Evolutionary conservation across 2,797 vertebrate species (phyloP).

Genomic region (Astyanax mexicanus): DNA sequence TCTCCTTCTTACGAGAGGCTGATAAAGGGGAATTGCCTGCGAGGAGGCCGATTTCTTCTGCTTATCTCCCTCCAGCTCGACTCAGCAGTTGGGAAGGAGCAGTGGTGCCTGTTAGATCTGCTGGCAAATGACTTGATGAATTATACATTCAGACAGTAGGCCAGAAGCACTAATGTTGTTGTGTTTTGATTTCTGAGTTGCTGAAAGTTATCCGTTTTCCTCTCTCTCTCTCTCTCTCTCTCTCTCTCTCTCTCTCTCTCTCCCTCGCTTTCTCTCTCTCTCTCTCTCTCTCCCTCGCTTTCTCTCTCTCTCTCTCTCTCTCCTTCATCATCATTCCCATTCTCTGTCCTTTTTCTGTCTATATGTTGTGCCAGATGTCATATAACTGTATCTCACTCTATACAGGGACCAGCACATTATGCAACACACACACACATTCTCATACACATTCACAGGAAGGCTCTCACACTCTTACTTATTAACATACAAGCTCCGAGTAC

Average conservation of each 20-base stretch:
- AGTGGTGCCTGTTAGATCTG: constrained; percentile 28
- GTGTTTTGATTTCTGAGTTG: constrained; percentile 34
- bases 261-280: constrained; percentile 15
- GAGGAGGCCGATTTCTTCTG: neutral
- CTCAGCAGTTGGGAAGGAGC: constrained; percentile 18
- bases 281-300: constrained; percentile 4
- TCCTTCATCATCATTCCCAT: neutral
- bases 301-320: constrained; percentile 6
- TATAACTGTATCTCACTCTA: neutral
- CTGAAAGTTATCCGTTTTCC: constrained; percentile 36
- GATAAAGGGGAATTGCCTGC: constrained; percentile 3
- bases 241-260: constrained; percentile 13
- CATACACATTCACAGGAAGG: neutral
- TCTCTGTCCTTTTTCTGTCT: constrained; percentile 8
- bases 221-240: constrained; percentile 8
- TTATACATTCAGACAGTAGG: constrained; percentile 42
- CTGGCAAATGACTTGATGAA: constrained; percentile 47
- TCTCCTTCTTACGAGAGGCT: constrained; percentile 6
- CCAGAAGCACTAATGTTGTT: constrained; percentile 47
- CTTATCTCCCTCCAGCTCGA: constrained; percentile 1
- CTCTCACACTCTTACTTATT: constrained; percentile 16
- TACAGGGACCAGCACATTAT: too few relatives aligned
- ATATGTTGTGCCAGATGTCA: too few relatives aligned
- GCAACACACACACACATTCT: constrained; percentile 21
- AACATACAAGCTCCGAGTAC: constrained; percentile 28